Conservation (phyloP, 2,797 vertebrate species). For the Macroramphosus scolopax region DNA sequence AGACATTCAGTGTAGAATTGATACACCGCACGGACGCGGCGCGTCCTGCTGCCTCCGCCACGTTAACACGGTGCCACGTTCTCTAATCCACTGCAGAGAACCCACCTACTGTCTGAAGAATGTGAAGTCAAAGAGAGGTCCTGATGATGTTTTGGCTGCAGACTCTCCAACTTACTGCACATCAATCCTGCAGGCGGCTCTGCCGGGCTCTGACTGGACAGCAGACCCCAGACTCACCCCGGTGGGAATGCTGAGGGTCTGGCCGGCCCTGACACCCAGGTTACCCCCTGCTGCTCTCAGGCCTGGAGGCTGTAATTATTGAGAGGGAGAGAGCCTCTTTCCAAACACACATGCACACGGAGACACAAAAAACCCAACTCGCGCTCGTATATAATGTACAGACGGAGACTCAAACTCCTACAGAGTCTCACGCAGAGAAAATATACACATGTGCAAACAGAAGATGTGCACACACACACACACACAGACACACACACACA, state of each 20-base stretch:
- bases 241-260: constrained; percentile 64
- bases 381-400: no score
- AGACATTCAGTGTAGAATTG: no score
- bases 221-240: constrained; percentile 67
- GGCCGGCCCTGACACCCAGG: constrained; percentile 55
- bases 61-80: constrained; percentile 1
- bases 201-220: constrained; percentile 55
- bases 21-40: not conserved
- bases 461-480: not conserved
- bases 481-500: not conserved
- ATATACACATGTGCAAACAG: no score
- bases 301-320: constrained; percentile 68
- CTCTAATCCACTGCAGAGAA: constrained; percentile 23
- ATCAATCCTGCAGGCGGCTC: constrained; percentile 47
- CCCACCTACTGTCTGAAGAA: constrained; percentile 50
- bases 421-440: no score
- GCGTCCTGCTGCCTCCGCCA: not conserved
- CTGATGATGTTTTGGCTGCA: constrained; percentile 62
- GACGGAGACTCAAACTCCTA: no score
- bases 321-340: constrained; percentile 15
- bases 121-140: constrained; percentile 61
- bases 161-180: constrained; percentile 52
- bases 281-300: constrained; percentile 55
- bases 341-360: constrained; percentile 11
- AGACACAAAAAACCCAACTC: not conserved